These are phyloP conservation scores for Aricia agestis DNA, from an alignment of 1,140 invertebrate genomes.

Conservation along the genomic window DNA sequence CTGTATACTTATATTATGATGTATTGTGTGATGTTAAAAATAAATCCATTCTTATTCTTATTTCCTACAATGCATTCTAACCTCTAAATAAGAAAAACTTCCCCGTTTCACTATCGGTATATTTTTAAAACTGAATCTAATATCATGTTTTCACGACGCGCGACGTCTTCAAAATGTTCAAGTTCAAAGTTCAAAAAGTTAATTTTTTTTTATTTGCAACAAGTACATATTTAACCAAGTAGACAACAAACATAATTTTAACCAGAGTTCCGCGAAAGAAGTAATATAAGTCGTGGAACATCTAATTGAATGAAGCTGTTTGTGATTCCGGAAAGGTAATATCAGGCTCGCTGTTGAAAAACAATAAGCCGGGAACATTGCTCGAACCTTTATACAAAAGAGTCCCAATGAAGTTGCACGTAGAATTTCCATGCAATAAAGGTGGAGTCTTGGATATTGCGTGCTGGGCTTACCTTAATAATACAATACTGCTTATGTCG, in stretches of 20 bases:
- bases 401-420: constrained; percentile 72
- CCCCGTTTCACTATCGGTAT: no score
- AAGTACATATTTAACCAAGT: no score
- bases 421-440: constrained; percentile 74
- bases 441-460: constrained; percentile 68
- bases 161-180: no score
- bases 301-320: constrained; percentile 61
- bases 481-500: constrained; percentile 67
- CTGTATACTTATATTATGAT: no score
- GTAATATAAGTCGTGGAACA: constrained; percentile 15
- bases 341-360: constrained; percentile 68
- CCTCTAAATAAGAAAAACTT: no score
- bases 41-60: no score
- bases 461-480: constrained; percentile 69
- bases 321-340: constrained; percentile 60
- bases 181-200: no score
- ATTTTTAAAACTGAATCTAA: no score
- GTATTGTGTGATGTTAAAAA: no score
- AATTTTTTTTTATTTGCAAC: no score
- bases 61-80: no score
- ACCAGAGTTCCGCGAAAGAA: neutral
- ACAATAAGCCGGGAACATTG: constrained; percentile 67
- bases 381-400: constrained; percentile 68
- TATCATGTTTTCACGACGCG: no score
- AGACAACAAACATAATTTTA: neutral